These are phyloP conservation scores for Carpatolechia fugitivella DNA, from an alignment of 2,888 invertebrate genomes.

Conservation along the genomic window DNA sequence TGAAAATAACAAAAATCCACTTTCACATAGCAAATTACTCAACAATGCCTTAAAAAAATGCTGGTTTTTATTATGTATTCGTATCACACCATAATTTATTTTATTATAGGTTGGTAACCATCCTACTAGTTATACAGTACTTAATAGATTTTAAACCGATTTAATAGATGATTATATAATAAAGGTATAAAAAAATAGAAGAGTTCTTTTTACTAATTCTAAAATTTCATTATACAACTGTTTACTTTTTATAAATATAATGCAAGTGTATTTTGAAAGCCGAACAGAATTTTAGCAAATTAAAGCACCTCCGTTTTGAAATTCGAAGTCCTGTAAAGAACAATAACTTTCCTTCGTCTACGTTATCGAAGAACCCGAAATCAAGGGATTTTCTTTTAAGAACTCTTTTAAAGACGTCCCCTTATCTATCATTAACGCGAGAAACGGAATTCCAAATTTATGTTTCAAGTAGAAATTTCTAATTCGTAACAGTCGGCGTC, in stretches of 20 bases:
- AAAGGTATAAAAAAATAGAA: too few species aligned
- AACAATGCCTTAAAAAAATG: too few species aligned
- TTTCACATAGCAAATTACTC: too few species aligned
- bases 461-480: conserved; percentile 17
- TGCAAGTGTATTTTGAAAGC: background rate
- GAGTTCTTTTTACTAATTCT: too few species aligned
- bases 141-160: too few species aligned
- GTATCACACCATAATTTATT: too few species aligned
- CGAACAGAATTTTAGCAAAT: background rate
- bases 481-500: conserved; percentile 14
- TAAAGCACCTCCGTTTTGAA: conserved; percentile 3
- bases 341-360: conserved; percentile 1
- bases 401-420: conserved; percentile 31
- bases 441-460: conserved; percentile 23
- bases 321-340: background rate
- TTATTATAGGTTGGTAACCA: conserved; percentile 7
- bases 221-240: too few species aligned
- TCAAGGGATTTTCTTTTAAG: conserved; percentile 29
- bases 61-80: too few species aligned
- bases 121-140: too few species aligned
- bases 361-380: conserved; percentile 27
- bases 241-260: too few species aligned
- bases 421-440: conserved; percentile 32
- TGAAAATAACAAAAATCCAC: too few species aligned
- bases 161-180: too few species aligned